Evolutionary conservation across 2,797 vertebrate species (phyloP).

Genomic region (Tauraco hartlaubi): DNA sequence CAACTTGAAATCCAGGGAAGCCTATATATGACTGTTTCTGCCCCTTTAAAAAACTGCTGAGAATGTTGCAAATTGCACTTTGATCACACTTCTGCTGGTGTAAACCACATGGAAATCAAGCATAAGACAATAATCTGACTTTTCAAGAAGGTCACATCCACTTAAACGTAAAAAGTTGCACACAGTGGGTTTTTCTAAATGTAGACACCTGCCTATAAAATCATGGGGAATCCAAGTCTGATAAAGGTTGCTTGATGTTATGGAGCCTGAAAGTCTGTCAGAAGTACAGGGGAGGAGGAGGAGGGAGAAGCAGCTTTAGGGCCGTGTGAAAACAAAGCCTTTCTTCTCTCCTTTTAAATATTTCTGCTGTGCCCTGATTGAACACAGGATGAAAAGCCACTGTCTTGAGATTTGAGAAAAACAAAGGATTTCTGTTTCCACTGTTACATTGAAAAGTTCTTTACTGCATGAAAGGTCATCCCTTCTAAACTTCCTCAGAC

Average conservation of each 20-base stretch:
- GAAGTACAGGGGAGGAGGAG: conserved; percentile 24
- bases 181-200: background rate
- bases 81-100: background rate
- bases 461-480: background rate
- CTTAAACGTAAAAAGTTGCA: background rate
- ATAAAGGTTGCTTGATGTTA: conserved; percentile 35
- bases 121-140: background rate
- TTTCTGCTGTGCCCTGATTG: conserved; percentile 53
- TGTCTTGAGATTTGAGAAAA: conserved; percentile 64
- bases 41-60: background rate
- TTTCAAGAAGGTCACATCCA: background rate
- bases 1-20: conserved; percentile 15
- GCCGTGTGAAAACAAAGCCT: conserved; percentile 49
- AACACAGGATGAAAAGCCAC: conserved; percentile 66
- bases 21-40: background rate
- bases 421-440: conserved; percentile 52
- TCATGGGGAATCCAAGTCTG: background rate
- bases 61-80: background rate
- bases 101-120: background rate
- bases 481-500: background rate
- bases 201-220: background rate
- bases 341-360: conserved; percentile 66
- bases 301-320: conserved; percentile 46
- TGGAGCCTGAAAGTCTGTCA: conserved; percentile 6
- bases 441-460: conserved; percentile 30